phyloP scores from a whole-genome alignment of 2,888 invertebrate genomes.

The Drosophila yooni region DNA sequence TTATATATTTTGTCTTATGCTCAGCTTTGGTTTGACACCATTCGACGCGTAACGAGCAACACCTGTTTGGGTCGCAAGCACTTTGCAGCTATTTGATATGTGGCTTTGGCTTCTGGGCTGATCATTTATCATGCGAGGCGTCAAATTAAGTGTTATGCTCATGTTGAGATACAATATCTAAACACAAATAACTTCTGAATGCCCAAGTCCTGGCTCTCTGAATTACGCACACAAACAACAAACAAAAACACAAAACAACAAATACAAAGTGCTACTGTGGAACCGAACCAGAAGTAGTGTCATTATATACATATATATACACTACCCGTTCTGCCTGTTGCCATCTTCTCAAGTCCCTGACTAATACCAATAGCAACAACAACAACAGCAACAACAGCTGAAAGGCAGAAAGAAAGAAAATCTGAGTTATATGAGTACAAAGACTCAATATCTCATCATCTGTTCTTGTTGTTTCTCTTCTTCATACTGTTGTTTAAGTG shows the following conservation, averaged over 20 bases:
- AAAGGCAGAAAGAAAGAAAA: constrained; percentile 22
- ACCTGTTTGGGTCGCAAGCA: constrained; percentile 50
- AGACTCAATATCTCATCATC: constrained; percentile 22
- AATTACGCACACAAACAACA: constrained; percentile 9
- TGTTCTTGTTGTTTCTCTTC: constrained; percentile 19
- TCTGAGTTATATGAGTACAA: constrained; percentile 18
- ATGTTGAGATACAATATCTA: constrained; percentile 59
- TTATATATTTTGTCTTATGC: background rate
- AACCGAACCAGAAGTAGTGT: constrained; percentile 22
- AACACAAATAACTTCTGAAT: constrained; percentile 25
- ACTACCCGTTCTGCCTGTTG: constrained; percentile 29
- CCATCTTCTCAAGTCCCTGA: constrained; percentile 12
- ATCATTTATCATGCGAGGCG: constrained; percentile 60
- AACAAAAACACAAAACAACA: constrained; percentile 6
- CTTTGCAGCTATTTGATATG: constrained; percentile 48
- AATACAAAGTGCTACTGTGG: constrained; percentile 14
- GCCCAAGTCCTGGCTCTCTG: constrained; percentile 34
- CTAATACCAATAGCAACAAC: constrained; percentile 21
- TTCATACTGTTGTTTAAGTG: constrained; percentile 3
- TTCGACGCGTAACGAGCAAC: constrained; percentile 20
- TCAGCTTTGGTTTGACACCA: constrained; percentile 16
- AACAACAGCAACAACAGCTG: constrained; percentile 4
- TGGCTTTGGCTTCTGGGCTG: constrained; percentile 23
- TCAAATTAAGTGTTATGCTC: constrained; percentile 57
- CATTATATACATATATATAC: constrained; percentile 1